These are phyloP conservation scores for Corythaixoides concolor DNA, from an alignment of 2,113 vertebrate genomes.

Conservation along the genomic window DNA sequence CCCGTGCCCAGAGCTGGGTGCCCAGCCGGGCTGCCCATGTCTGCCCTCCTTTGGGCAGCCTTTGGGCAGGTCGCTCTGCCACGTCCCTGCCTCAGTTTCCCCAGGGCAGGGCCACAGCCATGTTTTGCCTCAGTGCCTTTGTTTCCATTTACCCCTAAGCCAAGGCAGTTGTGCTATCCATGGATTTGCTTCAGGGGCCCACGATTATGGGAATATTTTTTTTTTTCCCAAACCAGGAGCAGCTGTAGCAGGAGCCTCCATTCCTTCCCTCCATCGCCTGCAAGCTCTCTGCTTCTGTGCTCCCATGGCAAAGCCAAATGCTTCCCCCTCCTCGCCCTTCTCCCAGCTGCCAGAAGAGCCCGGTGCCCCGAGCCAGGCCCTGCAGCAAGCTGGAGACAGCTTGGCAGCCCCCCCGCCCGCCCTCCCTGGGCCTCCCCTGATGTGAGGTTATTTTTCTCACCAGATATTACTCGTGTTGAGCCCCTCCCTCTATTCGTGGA, in stretches of 20 bases:
- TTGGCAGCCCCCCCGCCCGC: background rate
- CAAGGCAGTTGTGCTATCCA: background rate
- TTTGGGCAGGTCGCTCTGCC: background rate
- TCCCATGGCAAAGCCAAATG: background rate
- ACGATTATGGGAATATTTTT: background rate
- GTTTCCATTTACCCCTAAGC: background rate
- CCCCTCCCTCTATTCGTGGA: constrained; percentile 40
- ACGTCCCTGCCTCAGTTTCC: background rate
- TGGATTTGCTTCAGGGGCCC: background rate
- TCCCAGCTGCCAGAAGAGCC: background rate
- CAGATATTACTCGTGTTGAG: background rate
- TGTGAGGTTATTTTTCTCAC: background rate
- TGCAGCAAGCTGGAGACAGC: background rate
- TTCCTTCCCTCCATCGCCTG: background rate
- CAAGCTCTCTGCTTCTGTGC: background rate
- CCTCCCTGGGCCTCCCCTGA: background rate
- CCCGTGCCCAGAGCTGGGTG: background rate
- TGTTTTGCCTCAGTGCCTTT: background rate
- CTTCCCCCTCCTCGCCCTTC: background rate
- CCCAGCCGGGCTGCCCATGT: background rate
- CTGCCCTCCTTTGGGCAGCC: background rate
- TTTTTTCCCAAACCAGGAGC: background rate
- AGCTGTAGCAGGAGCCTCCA: background rate
- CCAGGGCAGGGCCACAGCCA: background rate
- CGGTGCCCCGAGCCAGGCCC: background rate